Percentiles rank a stretch among this genome's conserved stretches.
These are phyloP conservation scores for Rissa tridactyla DNA, from an alignment of 2,113 vertebrate species.

Conservation along the genomic window DNA sequence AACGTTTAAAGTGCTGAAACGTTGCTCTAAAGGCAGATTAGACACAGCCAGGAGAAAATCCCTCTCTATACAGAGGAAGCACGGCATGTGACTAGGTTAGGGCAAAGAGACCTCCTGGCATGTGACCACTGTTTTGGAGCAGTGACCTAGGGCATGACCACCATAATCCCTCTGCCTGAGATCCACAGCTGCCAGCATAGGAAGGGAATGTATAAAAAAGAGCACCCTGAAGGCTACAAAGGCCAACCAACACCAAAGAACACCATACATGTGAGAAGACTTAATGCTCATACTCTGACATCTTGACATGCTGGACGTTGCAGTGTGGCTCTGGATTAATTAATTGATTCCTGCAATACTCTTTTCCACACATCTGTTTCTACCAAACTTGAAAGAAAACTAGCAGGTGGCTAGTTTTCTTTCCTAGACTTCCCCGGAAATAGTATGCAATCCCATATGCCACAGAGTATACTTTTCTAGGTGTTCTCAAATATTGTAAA, in stretches of 20 bases:
- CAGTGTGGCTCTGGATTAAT: neutral
- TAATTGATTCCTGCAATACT: neutral
- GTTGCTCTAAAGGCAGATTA: neutral
- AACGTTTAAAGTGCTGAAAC: neutral
- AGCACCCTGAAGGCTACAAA: neutral
- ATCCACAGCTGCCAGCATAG: neutral
- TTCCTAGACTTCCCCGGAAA: neutral
- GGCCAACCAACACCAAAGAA: rapidly evolving
- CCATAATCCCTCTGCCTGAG: neutral
- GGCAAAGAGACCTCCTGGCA: neutral
- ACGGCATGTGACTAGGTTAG: neutral
- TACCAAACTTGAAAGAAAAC: neutral
- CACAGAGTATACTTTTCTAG: neutral
- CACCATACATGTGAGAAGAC: neutral
- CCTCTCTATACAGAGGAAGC: neutral
- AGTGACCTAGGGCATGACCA: neutral
- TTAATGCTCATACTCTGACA: neutral
- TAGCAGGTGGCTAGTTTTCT: neutral
- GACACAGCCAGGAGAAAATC: neutral
- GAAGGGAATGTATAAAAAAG: neutral
- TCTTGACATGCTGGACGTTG: neutral
- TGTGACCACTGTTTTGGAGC: neutral
- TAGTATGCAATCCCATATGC: neutral
- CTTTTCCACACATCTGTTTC: neutral
- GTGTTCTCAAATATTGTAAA: neutral